A percentile compares a stretch with the other conserved stretches of the same genome.
Evolutionary conservation across 2,113 vertebrate genomes (phyloP).

Genomic region (Gavialis gangeticus): DNA sequence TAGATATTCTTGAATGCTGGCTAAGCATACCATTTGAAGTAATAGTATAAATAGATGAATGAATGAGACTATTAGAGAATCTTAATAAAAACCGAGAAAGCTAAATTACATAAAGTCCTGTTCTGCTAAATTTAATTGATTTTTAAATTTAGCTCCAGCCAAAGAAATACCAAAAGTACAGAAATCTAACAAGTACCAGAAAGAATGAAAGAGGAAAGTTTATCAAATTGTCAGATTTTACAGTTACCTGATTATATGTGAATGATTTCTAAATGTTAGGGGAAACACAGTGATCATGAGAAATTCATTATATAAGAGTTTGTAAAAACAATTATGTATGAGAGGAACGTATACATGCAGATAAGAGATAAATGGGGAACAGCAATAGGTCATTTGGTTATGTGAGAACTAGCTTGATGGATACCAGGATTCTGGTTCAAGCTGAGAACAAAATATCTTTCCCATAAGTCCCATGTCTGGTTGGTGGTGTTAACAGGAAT

Average conservation of each 20-base stretch:
- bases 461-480: constrained; percentile 41
- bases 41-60: neutral
- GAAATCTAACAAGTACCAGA: neutral
- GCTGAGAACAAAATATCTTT: constrained; percentile 50
- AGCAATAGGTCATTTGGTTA: neutral
- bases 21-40: neutral
- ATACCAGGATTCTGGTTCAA: constrained; percentile 50
- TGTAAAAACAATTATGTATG: neutral
- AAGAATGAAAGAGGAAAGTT: neutral
- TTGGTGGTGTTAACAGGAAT: constrained; percentile 60
- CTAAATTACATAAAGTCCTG: neutral
- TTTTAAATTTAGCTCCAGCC: neutral
- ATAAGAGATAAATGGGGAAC: constrained; percentile 22
- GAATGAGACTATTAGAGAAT: neutral
- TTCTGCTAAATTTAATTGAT: neutral
- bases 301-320: neutral
- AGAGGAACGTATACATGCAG: constrained; percentile 2
- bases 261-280: neutral
- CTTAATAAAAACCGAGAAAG: neutral
- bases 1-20: neutral
- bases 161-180: no score
- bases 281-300: neutral
- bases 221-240: neutral
- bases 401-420: constrained; percentile 11
- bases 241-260: neutral